Evolutionary conservation across 2,113 vertebrate genomes (phyloP), one percentile per base, ranked within the genome.

Genomic region (Nannobrachium achirus): DNA sequence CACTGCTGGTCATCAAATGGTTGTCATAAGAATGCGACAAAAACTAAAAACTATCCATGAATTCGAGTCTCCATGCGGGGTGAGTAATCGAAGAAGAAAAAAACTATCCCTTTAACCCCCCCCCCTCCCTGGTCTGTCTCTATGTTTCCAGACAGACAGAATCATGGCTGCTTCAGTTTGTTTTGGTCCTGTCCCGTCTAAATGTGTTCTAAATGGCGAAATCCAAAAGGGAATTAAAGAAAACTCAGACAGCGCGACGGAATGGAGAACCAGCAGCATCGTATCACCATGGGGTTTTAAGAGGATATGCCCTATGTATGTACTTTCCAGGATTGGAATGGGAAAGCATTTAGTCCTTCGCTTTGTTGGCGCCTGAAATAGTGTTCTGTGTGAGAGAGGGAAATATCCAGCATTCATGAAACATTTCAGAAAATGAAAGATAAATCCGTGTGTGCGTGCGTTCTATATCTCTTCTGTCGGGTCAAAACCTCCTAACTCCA

Each of bases 231-330:
- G 69, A 88, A 78, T 82, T 80, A 75, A 79, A 79, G 80, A 71
- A 85, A 84, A 73, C 68, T 75, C 81, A 89, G 88, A 87, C 84
- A 89, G 87, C 84, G 71, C 84, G 69, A 92, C 63, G 81, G 89
- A 87, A 92, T 89, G 85, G 90, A 85, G 79, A 83, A 88, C 81
- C 63, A 75, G 83, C 63, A 75, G 83, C 76, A 82, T 83, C 61
- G 25, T 20, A 79, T 90, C 88, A 78, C 85, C 50, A 7, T 75
- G 60, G 65, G 14, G 46, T 80, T 86, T 81, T 78, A 73, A 78
- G 78, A 83, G 63, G 78, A 82, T 71, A 77, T 64, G 78, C 76
- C 66, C 77, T 69, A 69, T 83, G n/a, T n/a, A 33, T 33, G 80
- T 77, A 66, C 63, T 78, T 64, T 78, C 73, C 63, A 79, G 45